Evolutionary conservation across 2,888 invertebrate species (phyloP), one percentile per base, ranked within the genome.

Genomic region (Brenthis hecate): DNA sequence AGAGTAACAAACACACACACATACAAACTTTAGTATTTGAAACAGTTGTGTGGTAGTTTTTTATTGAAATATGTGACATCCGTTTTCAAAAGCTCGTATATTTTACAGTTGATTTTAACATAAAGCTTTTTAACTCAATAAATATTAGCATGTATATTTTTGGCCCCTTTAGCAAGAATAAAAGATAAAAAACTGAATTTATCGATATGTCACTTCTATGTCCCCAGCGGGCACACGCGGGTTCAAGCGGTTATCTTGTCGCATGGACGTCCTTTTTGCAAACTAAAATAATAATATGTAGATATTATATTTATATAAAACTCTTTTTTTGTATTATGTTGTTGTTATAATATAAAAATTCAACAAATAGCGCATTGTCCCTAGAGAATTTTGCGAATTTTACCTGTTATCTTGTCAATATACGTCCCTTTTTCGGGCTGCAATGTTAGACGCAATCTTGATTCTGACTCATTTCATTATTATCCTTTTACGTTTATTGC

Each of bases 161-260:
- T 28, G 47, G 32, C 43, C 51, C 66, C 23, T 36, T n/a, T 48
- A 53, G 58, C 43, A 13, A 53, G 51, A 66, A 28, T 53, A 51
- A 53, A 62, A 53, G 5, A 23, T 66, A 60, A 69, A 69, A 69
- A 69, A 61, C 55, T 16, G 55, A 61, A 69, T 63, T 73, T 63
- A 70, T 69, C 65, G 63, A 66, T 47, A 69, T 51, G 63, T 63
- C 63, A 64, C 61, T 58, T 11, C 72, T 53, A 32, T 16, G 69
- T 68, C 75, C 60, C 73, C 73, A 72, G 64, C 61, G 66, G 68
- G 58, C 60, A 82, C 79, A 73, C 78, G 81, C 79, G 75, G 80
- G 79, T 75, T 84, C 82, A 81, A 83, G 80, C 72, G 73, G 76
- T 75, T 76, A 74, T 75, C 74, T 74, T 70, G 72, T 75, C 76